Base-by-base conservation (phyloP, 1,140 invertebrate genomes). In the Octopus sinensis region DNA sequence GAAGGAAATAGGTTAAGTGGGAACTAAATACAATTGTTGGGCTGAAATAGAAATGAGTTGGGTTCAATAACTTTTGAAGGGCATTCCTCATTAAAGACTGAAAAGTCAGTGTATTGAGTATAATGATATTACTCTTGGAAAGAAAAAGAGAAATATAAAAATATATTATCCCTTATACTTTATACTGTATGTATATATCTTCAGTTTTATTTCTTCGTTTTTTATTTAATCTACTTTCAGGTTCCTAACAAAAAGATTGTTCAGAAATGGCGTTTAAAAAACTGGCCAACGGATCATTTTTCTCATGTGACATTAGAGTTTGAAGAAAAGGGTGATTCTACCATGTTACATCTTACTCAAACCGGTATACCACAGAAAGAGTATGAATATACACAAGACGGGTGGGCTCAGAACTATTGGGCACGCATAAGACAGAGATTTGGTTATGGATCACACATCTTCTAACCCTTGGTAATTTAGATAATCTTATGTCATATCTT, bases 321-420 rank as follows among this genome's bases (percentile, higher is more conserved):
- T 82, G 92, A 94, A 71, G 94, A 98, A 91, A 95, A 95, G 90
- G 94, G 92, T 76, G 96, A 96, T 88, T 94, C 95, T 86, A 98
- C 97, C 0, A 92, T 94, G 88, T 93, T 99, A 62, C 93, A 90
- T 79, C 87, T 98, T 53, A 93, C 92, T 76, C 97, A 98, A 91
- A 86, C 92, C 4, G 94, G 94, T 54, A 94, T 98, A 76, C 96
- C 96, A 6, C 86, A 92, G 62, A 92, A 92, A 43, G 96, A 98
- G 87, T 93, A 94, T 80, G 95, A 96, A 52, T 93, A 93, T 76
- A 98, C 96, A 17, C 93, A 92, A 87, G 93, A 94, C 83, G 97
- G 98, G 86, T 98, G 97, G 97, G 93, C 94, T 82, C 92, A 94
- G 79, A 97, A 97, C 91, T 98, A 98, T 89, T 98, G 96, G 93